Base-by-base conservation (phyloP, 2,797 vertebrate genomes). In the Chromis chromis region DNA sequence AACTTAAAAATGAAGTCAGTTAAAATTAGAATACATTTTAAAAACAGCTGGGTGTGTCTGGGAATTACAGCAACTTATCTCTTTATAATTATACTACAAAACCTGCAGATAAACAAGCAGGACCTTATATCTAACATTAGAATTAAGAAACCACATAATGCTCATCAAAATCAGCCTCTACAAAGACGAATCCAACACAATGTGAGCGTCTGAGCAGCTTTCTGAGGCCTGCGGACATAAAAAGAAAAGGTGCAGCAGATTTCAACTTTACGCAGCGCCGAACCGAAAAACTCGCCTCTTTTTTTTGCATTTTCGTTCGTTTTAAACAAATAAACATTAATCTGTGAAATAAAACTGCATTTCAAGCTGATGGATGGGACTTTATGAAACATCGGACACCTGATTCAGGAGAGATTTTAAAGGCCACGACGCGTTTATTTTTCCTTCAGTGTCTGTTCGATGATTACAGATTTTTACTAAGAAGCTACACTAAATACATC, bases 221-320 rank as follows among this genome's bases (percentile, higher is more conserved):
- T 27, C 7, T 57, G 69, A 49, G 62, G 64, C 74, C 59, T 24
- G 0, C 3, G n/a, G 14, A 52, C 4, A 50, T 8, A 6, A 8
- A 16, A 8, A 8, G 6, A 16, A 8, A 22, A 28, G 8, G 10
- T 3, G 36, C 4, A 0, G 4, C 1, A n/a, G 16, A 56, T 46
- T 12, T 31, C 50, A 69, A 24, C 4, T 42, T n/a, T 27, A 64
- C n/a, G 62, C 17, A 36, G 7, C 25, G 42, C 6, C 10, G 33
- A 24, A 25, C 4, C 4, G 0, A 44, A 59, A 70, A 13, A 0
- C 11, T 16, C 1, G 0, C 4, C 1, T 61, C 11, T 33, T 10
- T 27, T 4, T 4, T 27, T 62, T 6, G 0, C 1, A 8, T 56
- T 81, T 65, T 1, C 40, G 27, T 68, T 78, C 48, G 31, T 78